Evolutionary conservation across 2,113 vertebrate genomes (phyloP), one percentile per base, ranked within the genome.

Genomic region (Campylorhamphus procurvoides): DNA sequence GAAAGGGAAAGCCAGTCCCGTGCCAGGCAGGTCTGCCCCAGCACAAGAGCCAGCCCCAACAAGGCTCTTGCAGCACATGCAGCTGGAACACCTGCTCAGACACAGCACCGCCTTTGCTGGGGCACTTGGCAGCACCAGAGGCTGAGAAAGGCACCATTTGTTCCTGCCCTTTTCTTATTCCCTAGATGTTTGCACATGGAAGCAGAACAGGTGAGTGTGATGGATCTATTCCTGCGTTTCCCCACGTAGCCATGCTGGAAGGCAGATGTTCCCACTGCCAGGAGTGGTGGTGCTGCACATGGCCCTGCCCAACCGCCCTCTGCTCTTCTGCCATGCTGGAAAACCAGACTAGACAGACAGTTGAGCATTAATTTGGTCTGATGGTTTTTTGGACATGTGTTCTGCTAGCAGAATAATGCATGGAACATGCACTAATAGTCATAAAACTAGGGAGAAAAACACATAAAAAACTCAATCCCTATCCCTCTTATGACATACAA

Each of bases 41-140:
- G 3, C 0, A 14, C 28, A 16, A 12, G 35, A 10, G 19, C 0
- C 12, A 6, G 4, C 7, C 5, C 2, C 18, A 27, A 18, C 44
- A 25, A 16, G 49, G 63, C 28, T 35, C 0, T 47, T 35, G 15
- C 85, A 66, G 73, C 49, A 50, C 59, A 29, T 25, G 18, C 44
- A 7, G 0, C 25, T 15, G 59, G 35, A 4, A 24, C 15, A 27
- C 33, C 52, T 29, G 50, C 46, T 10, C 4, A 27, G 20, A 14
- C 1, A 35, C 29, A 9, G 42, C 39, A 17, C 1, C 12, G 67
- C 42, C 4, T 0, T 7, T 22, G 4, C 1, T 2, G 39, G 22
- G 72, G 71, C 33, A 9, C 29, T 19, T 15, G 50, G 33, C n/a
- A 10, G 3, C 33, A 10, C 9, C 6, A 12, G 35, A 63, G 58